Evolutionary conservation across 2,888 invertebrate species (phyloP), one percentile per base, ranked within the genome.

Genomic region (Sesia apiformis): DNA sequence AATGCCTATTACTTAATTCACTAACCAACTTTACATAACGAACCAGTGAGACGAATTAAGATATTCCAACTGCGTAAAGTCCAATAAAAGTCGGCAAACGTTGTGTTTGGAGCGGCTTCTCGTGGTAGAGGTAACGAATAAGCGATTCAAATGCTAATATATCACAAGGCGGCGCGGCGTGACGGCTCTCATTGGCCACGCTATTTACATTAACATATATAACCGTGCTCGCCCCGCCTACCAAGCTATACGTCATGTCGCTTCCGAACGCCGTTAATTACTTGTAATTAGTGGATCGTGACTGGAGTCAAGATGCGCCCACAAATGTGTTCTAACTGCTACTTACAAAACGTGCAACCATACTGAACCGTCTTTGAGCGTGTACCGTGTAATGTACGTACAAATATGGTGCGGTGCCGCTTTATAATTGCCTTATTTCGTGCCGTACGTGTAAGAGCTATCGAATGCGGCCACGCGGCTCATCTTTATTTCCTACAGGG

Each of bases 111-210:
- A 67, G 70, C 65, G 70, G 73, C 63, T 6, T 65, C 65, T 66
- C 64, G 65, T 64, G 62, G 62, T 67, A 69, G 69, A 69, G 68
- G 65, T 62, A 61, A 79, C 83, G 84, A 84, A 84, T 84, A 82
- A 84, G 74, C 84, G 82, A 80, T 87, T 85, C 83, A 83, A 88
- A 88, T 86, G 85, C 81, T 87, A 89, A 89, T 89, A 88, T 88
- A 87, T 89, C 87, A 88, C 88, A 70, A 77, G 81, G 81, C 84
- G 81, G 85, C 64, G 74, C 70, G 73, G 69, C 76, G 75, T 81
- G 81, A 81, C 77, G 82, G 60, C 75, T 72, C 80, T 81, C 79
- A 89, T 89, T 89, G 88, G 88, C 76, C 70, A 76, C 70, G 78
- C 68, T 80, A 75, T 83, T 82, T 80, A 78, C 81, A 89, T 88